Base-by-base conservation (phyloP, 2,797 vertebrate species). In the Hylomyscus alleni region DNA sequence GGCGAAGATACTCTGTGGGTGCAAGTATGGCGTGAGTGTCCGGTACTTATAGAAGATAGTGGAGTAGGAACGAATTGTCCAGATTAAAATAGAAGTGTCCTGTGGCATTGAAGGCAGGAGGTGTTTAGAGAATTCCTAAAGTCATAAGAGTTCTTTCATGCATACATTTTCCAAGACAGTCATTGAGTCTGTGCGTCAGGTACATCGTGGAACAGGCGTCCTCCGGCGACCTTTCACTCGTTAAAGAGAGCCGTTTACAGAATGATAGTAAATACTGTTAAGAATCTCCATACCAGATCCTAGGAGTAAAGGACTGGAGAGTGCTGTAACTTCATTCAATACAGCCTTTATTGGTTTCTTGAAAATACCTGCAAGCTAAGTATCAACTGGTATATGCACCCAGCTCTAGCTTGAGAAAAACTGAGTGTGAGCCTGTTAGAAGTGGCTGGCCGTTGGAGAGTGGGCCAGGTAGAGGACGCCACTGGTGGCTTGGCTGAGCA, bases 61-160 rank as follows among this genome's bases (percentile, higher is more conserved):
- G 89, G 54, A 67, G 67, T 93, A 34, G 72, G 90, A 95, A 89
- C 13, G 92, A 83, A 90, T 69, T 89, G 60, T 58, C 44, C 76
- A 86, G 90, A 78, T 37, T 60, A 40, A 58, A 29, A 83, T 29
- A 91, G 65, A 92, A 89, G 31, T 92, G 88, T 96, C 62, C 69
- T 89, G 34, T 96, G 90, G 76, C 92, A 93, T 91, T 91, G 37
- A 94, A 90, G 14, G 52, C 67, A 77, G 47, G 67, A 95, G 60
- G n/a, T 77, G 22, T 78, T 77, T 87, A 37, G 77, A 93, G 72
- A 95, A 34, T 40, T 65, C 47, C 34, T 80, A n/a, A 67, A 24
- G 84, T 81, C 29, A 12, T 85, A 37, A n/a, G 19, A 56, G 29
- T 58, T 67, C 67, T n/a, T 52, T 26, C 8, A 11, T 17, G 22